Base-by-base conservation (phyloP, 1,140 invertebrate genomes). In the Matsumurasca onukii region DNA sequence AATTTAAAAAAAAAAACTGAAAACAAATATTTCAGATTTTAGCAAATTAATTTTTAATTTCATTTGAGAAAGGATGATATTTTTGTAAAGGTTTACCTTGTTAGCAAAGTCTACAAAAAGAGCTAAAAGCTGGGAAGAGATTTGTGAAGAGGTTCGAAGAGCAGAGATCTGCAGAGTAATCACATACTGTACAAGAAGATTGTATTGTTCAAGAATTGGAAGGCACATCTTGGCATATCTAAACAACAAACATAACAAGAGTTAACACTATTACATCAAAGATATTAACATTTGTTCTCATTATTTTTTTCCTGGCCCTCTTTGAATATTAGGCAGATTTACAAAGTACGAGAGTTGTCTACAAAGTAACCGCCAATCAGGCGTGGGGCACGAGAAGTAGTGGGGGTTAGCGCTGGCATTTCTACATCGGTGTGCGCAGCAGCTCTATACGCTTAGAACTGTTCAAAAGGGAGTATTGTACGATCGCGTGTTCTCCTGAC, bases 31-130 rank as follows among this genome's bases (percentile, higher is more conserved):
- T n/a, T n/a, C n/a, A n/a, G n/a, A n/a, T n/a, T n/a, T n/a, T n/a
- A n/a, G n/a, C 17, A 66, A 66, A 20, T 24, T 39, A 9, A 48
- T n/a, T 45, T 25, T 17, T 3, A 39, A 15, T 45, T 45, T 48
- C n/a, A 55, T 55, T 55, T 55, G 5, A 13, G 24, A 55, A 25
- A 17, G 17, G 17, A 27, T 17, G 30, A 24, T 27, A 9, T 68
- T 3, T 17, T 69, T 51, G 22, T 22, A 67, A 71, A 70, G 29
- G 66, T 67, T 78, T 80, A 86, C 89, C 83, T 97, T 97, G 31
- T 86, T 82, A 24, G 89, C 86, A 1, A 98, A 81, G 69, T 96
- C 91, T 0, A 89, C 86, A 76, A 98, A 98, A 5, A 97, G 87
- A 63, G 88, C 89, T 24, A 95, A 78, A 30, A 98, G 82, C 1